Evolutionary conservation across 2,113 vertebrate genomes (phyloP).

Genomic region (Zootoca vivipara): DNA sequence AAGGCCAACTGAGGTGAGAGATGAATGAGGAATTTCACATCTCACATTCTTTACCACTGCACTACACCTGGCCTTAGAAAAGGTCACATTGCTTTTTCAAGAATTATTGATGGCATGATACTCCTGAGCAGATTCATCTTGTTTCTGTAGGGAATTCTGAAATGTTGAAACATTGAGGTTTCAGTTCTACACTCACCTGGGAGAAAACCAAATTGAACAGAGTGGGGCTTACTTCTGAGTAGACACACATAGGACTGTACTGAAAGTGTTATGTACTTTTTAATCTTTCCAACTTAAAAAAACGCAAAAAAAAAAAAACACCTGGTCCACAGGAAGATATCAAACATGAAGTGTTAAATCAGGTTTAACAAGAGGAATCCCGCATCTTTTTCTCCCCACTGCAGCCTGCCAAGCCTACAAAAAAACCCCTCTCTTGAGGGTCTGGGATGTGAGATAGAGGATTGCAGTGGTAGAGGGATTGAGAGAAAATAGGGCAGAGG

Average conservation of each 20-base stretch:
- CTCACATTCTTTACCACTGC: neutral
- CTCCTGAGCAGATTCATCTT: conserved; percentile 68
- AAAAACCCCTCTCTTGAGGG: neutral
- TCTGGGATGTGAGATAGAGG: no score
- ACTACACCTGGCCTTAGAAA: neutral
- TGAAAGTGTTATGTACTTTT: conserved; percentile 51
- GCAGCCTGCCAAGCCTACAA: neutral
- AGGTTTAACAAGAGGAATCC: neutral
- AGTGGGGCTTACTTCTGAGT: neutral
- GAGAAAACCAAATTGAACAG: no score
- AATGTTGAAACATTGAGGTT: conserved; percentile 41
- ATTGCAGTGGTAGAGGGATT: no score
- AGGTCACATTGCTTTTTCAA: neutral
- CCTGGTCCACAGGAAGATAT: conserved; percentile 48
- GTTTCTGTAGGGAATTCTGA: conserved; percentile 54
- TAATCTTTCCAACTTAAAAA: conserved; percentile 26
- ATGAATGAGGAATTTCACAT: neutral
- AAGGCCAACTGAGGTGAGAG: neutral
- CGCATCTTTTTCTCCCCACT: neutral
- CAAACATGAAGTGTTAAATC: conserved; percentile 23
- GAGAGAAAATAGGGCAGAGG: no score
- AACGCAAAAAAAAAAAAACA: neutral
- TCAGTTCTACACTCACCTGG: neutral
- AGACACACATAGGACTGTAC: neutral
- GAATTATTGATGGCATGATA: conserved; percentile 64